Evolutionary conservation across 2,888 invertebrate genomes (phyloP).

Genomic region (Seira ritae): DNA sequence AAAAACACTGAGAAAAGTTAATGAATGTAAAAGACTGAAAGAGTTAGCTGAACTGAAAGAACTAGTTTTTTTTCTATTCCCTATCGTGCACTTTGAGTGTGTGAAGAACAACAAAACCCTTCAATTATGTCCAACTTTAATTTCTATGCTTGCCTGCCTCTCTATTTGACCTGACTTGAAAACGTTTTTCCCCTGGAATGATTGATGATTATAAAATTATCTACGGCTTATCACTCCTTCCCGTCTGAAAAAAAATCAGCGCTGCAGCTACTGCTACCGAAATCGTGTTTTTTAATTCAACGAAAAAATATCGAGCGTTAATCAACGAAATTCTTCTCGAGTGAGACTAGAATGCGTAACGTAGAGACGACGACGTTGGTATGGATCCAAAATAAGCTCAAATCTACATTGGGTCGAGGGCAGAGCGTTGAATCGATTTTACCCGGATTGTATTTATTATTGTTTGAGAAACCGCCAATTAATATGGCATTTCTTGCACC

Average conservation of each 20-base stretch:
- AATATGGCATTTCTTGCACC: slow-evolving; percentile 32
- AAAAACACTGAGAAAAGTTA: slow-evolving; percentile 5
- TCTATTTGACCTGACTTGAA: slow-evolving; percentile 54
- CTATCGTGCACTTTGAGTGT: slow-evolving; percentile 48
- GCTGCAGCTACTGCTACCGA: background rate
- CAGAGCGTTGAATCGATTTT: no score
- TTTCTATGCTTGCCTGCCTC: slow-evolving; percentile 54
- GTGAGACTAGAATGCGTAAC: no score
- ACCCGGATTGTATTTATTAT: background rate
- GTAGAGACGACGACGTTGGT: no score
- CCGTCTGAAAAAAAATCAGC: slow-evolving; percentile 40
- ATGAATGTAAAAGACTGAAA: no score
- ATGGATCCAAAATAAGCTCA: slow-evolving; percentile 38
- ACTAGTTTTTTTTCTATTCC: slow-evolving; percentile 40
- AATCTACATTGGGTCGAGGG: no score
- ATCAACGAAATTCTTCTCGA: no score
- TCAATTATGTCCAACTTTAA: slow-evolving; percentile 61
- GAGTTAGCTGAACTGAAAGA: no score
- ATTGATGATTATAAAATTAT: slow-evolving; percentile 58
- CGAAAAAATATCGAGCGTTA: no score
- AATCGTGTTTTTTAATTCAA: no score
- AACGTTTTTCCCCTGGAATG: slow-evolving; percentile 51
- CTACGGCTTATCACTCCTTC: slow-evolving; percentile 49
- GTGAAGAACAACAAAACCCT: slow-evolving; percentile 58
- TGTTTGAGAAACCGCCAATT: slow-evolving; percentile 32